Base-by-base conservation (phyloP, 2,113 vertebrate species). In the Oreochromis spilurus region DNA sequence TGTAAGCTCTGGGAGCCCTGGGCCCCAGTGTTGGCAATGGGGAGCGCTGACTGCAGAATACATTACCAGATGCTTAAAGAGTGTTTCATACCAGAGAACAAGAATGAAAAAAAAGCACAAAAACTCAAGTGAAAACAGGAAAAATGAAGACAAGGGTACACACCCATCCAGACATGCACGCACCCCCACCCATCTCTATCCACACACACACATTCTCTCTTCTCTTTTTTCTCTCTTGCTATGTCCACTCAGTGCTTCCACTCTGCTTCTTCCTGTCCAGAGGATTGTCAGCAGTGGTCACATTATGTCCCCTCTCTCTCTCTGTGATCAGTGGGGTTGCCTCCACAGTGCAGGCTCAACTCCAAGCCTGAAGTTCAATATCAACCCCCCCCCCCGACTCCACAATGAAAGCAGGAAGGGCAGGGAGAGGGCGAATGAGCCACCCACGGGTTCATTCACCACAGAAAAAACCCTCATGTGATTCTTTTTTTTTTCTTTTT, bases 381-480 rank as follows among this genome's bases (percentile, higher is more conserved):
- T 93, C 90, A 87, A 17, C 45, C 81, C 89, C 89, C 72, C 80
- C 52, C 70, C 88, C 50, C 79, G 29, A 88, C 90, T 90, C 85
- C 87, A 95, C 94, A 95, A 95, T 91, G 91, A 88, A 89, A 89
- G 93, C 94, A 95, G 95, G 95, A 96, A 94, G 95, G 93, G 93
- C 93, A 94, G 89, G 84, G 88, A 93, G 94, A 94, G 95, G 95
- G 91, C 94, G 92, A 91, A 90, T 88, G 90, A 92, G 82, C 95
- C 94, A 94, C 94, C 94, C 94, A 93, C 94, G 92, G 94, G 87
- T 94, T 91, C 89, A 92, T 95, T 93, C 93, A 95, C 40, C 87
- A 79, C 57, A 79, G 86, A 91, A 91, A 84, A 91, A 79, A 55
- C 77, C 87, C 43, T 31, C 86, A 84, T 84, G 90, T 87, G 82